A percentile compares a stretch with the other conserved stretches of the same genome.
phyloP scores from a whole-genome alignment of 2,888 invertebrate genomes.

The Macrosoma leucophasiata region DNA sequence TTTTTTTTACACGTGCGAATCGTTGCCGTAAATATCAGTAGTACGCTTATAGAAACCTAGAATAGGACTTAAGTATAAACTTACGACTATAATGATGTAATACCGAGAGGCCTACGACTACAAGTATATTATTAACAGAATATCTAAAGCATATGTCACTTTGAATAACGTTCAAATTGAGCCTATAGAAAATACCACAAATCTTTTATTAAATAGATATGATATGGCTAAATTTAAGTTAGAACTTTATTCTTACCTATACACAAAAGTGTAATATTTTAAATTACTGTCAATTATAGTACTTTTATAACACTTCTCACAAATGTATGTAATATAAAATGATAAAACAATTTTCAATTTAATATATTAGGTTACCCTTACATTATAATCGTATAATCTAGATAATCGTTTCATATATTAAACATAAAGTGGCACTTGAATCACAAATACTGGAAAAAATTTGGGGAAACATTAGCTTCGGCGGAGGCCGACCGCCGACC shows the following conservation, averaged over 20 bases:
- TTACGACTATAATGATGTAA: constrained; percentile 64
- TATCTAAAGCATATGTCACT: constrained; percentile 76
- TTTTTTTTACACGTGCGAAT: constrained; percentile 70
- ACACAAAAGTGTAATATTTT: constrained; percentile 76
- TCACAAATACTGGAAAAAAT: constrained; percentile 85
- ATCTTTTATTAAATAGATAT: constrained; percentile 76
- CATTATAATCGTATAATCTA: constrained; percentile 76
- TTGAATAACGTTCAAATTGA: constrained; percentile 76
- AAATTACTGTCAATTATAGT: constrained; percentile 74
- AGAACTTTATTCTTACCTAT: constrained; percentile 73
- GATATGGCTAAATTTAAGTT: constrained; percentile 78
- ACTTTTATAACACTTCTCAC: constrained; percentile 73
- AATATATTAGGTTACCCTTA: constrained; percentile 76
- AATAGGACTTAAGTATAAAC: constrained; percentile 59
- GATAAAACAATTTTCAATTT: constrained; percentile 77
- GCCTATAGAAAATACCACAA: constrained; percentile 77
- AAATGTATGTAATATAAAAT: constrained; percentile 77
- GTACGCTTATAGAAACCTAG: constrained; percentile 64
- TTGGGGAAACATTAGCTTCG: constrained; percentile 75
- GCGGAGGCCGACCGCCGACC: constrained; percentile 51
- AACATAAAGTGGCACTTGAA: constrained; percentile 87
- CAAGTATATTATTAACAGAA: constrained; percentile 75
- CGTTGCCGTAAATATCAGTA: constrained; percentile 72
- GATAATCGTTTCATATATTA: constrained; percentile 78
- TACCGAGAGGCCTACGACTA: constrained; percentile 71